Conservation (phyloP, 2,888 invertebrate species). For the Tetragonisca angustula region DNA sequence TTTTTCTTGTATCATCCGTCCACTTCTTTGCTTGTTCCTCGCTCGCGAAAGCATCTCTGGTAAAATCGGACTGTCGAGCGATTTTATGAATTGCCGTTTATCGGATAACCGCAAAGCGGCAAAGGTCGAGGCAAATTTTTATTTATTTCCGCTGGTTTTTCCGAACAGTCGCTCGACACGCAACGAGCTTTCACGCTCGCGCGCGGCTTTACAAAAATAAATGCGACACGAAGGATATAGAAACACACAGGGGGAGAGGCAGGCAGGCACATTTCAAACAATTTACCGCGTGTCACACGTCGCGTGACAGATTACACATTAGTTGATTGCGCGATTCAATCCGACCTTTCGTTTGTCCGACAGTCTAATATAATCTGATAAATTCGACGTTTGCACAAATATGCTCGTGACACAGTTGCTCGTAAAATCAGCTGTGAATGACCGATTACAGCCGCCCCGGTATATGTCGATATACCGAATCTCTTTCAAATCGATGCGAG, state of each 20-base stretch:
- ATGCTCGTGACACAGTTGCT: neutral
- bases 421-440: neutral
- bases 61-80: too few relatives aligned
- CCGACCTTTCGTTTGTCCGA: constrained; percentile 18
- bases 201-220: neutral
- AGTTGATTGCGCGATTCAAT: constrained; percentile 19
- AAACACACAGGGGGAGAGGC: too few relatives aligned
- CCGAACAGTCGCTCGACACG: too few relatives aligned
- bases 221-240: neutral
- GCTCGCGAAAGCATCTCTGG: too few relatives aligned
- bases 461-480: neutral
- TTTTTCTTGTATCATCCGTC: too few relatives aligned
- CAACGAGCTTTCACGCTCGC: neutral
- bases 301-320: constrained; percentile 41
- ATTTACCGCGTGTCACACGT: neutral
- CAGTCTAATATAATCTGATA: constrained; percentile 20
- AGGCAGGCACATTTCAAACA: neutral
- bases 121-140: too few relatives aligned
- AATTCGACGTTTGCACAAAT: neutral
- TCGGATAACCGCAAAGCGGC: too few relatives aligned
- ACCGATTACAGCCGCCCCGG: neutral
- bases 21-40: neutral
- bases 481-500: neutral
- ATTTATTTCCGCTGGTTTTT: too few relatives aligned
- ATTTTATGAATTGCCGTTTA: too few relatives aligned